Evolutionary conservation across 1,140 invertebrate genomes (phyloP).

Genomic region (Bradysia coprophila): DNA sequence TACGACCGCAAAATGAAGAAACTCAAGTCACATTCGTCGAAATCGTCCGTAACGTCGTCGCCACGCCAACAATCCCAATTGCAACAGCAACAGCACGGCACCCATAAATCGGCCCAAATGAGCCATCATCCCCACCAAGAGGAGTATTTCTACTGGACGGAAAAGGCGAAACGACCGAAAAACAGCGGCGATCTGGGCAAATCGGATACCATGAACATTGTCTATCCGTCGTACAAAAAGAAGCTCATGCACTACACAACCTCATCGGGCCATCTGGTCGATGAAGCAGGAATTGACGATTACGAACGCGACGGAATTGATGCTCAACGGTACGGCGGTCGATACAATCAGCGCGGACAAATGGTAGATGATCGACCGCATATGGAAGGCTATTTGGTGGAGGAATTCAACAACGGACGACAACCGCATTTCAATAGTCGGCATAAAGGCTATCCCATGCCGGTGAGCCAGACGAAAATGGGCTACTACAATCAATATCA

Average conservation of each 20-base stretch:
- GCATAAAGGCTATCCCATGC: neutral
- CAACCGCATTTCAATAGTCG: neutral
- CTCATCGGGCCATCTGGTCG: slow-evolving; percentile 12
- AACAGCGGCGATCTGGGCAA: slow-evolving; percentile 12
- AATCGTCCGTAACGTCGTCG: slow-evolving; percentile 13
- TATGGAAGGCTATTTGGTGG: no score
- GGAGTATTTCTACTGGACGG: slow-evolving; percentile 7
- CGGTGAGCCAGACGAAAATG: neutral
- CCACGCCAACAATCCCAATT: slow-evolving; percentile 18
- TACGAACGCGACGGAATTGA: no score
- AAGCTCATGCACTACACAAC: slow-evolving; percentile 13
- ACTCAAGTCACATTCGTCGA: slow-evolving; percentile 3
- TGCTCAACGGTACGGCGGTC: no score
- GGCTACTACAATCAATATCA: slow-evolving; percentile 44
- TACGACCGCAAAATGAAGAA: slow-evolving; percentile 15
- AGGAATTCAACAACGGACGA: neutral
- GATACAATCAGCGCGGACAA: no score
- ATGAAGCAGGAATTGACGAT: neutral
- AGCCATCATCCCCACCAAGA: neutral
- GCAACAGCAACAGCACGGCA: neutral
- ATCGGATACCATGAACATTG: slow-evolving; percentile 6
- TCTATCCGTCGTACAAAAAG: slow-evolving; percentile 27
- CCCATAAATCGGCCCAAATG: neutral
- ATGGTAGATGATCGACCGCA: no score
- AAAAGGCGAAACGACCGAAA: slow-evolving; percentile 13